A percentile compares a stretch with the other conserved stretches of the same genome.
phyloP scores from a whole-genome alignment of 1,140 invertebrate species.

The Anthonomus grandis region DNA sequence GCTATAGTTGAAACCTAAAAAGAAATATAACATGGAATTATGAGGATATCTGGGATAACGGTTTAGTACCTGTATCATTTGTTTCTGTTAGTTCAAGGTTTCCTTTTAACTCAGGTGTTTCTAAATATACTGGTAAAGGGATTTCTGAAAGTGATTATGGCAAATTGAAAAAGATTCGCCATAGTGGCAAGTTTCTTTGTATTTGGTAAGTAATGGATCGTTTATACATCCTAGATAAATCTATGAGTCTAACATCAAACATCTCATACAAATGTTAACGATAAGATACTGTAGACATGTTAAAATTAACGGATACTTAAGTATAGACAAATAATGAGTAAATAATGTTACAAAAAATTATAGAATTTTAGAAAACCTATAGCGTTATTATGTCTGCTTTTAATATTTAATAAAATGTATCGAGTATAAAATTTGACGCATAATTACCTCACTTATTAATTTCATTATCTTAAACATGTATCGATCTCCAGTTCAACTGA shows the following conservation, averaged over 20 bases:
- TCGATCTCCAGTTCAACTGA: too few species aligned
- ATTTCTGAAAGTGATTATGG: conserved; percentile 13
- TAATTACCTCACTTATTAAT: background rate
- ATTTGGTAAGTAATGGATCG: background rate
- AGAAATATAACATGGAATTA: conserved; percentile 10
- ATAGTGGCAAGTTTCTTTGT: background rate
- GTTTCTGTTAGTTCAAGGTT: background rate
- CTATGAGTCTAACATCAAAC: background rate
- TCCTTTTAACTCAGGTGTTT: background rate
- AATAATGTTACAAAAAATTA: background rate
- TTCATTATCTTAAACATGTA: background rate
- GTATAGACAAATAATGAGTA: background rate
- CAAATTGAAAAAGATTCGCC: background rate
- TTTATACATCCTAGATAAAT: background rate
- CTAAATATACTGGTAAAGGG: conserved; percentile 16
- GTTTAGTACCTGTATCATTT: conserved; percentile 13
- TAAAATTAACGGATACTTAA: background rate
- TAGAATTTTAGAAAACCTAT: background rate
- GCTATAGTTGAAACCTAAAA: conserved; percentile 1
- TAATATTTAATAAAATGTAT: background rate
- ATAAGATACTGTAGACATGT: background rate
- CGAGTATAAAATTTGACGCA: background rate
- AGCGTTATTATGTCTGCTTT: background rate
- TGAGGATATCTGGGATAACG: background rate
- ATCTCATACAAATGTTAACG: background rate